Percentiles rank a stretch among this genome's conserved stretches.
These are phyloP conservation scores for Chloebia gouldiae DNA, from an alignment of 2,113 vertebrate species.

Conservation along the genomic window DNA sequence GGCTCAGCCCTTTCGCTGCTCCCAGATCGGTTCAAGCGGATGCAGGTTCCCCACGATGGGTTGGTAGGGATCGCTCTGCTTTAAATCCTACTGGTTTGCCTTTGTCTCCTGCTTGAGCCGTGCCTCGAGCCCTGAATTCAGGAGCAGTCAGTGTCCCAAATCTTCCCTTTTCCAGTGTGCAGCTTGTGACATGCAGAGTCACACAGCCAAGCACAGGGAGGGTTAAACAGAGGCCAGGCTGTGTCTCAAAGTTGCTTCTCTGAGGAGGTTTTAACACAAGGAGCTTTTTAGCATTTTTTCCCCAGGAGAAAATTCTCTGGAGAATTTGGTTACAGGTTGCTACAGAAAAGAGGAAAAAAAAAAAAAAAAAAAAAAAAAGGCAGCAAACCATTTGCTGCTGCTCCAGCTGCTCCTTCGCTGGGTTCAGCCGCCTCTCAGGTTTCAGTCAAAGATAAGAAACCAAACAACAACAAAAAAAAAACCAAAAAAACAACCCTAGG, in stretches of 20 bases:
- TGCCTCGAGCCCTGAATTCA: neutral
- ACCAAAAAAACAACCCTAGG: too few relatives aligned
- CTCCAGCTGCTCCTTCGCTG: neutral
- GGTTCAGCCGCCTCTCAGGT: neutral
- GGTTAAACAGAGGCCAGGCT: neutral
- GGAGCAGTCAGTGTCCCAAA: neutral
- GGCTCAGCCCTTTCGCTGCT: neutral
- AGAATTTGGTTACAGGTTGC: conserved; percentile 21
- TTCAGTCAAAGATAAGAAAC: neutral
- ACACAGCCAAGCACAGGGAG: neutral
- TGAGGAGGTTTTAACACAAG: neutral
- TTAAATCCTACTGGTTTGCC: neutral
- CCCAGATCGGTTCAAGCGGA: accelerated
- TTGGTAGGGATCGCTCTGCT: neutral
- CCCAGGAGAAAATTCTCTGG: neutral
- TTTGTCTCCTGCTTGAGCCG: neutral
- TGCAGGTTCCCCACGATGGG: neutral
- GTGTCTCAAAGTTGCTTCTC: neutral
- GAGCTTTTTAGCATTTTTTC: neutral
- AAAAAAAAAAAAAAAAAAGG: accelerated
- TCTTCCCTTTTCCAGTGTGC: accelerated
- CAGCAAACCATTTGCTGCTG: neutral
- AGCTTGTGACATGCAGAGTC: neutral
- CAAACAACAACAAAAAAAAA: neutral
- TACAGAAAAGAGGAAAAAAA: neutral